Evolutionary conservation across 2,888 invertebrate species (phyloP), one percentile per base, ranked within the genome.

Genomic region (Cryptophagus acutangulus): DNA sequence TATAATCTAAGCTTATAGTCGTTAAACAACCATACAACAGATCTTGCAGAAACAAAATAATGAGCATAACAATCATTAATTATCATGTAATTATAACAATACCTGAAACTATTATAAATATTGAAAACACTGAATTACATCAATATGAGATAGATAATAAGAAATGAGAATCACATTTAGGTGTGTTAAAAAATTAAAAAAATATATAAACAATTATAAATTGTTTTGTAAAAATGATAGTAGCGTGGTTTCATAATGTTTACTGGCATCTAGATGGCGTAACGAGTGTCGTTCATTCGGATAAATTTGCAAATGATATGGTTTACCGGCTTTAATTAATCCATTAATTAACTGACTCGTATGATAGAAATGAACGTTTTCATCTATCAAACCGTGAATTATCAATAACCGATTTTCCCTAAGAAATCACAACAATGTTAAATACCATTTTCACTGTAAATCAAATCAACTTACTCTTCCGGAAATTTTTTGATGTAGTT

Each of bases 321-420:
- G 97, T 70, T 99, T 99, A 47, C 95, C 94, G n/a, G 87, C 84
- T 54, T 87, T 82, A 40, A 96, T 84, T 45, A 99, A 77, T 41
- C 87, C 86, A 49, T 89, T 87, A 15, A 99, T 84, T 45, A 99
- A 74, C 53, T 88, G 84, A 58, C 89, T 90, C 9, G 95, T 94
- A 71, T 99, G 99, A 55, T 86, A 84, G 70, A 99, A 97, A 69
- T 99, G 99, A 1, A 99, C 99, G 67, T 99, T 99, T 71, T 99
- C 99, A 67, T 99, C 99, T 40, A 94, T 93, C 46, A 97, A 73
- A 1, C 99, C 99, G 69, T 99, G 99, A 54, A 97, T 90, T 25
- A 99, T 89, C 12, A 99, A 74, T 50, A 99, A 71, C 20, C 96
- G 80, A 60, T 89, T 89, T 63, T 89, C 89, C 64, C 87, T 86